A percentile compares a stretch with the other conserved stretches of the same genome.
phyloP scores from a whole-genome alignment of 1,140 invertebrate species.

The Drosophila orena region DNA sequence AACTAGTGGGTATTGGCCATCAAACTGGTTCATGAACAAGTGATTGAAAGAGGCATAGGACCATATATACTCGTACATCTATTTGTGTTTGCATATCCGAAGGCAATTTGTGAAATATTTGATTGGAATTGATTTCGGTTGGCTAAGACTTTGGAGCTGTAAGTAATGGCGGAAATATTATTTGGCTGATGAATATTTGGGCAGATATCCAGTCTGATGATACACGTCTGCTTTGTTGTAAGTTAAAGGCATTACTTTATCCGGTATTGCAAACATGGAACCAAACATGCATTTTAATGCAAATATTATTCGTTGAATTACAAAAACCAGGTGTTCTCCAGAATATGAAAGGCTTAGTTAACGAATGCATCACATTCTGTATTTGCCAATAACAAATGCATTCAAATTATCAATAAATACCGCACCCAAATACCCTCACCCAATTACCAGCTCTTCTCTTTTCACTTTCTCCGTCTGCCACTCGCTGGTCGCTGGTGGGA shows the following conservation, averaged over 20 bases:
- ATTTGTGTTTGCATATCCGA: too few species aligned
- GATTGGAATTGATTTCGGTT: neutral
- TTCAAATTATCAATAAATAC: neutral
- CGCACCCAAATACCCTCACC: neutral
- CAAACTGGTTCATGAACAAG: conserved; percentile 9
- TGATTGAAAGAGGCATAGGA: neutral
- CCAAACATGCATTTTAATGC: too few species aligned
- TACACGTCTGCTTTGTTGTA: neutral
- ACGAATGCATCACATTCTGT: neutral
- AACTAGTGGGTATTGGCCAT: conserved; percentile 38
- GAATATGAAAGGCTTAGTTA: too few species aligned
- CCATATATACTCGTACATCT: neutral
- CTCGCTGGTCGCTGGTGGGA: conserved; percentile 12
- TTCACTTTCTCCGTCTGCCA: conserved; percentile 16
- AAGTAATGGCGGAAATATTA: neutral
- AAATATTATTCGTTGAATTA: too few species aligned
- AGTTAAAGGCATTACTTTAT: too few species aligned
- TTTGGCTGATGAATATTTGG: neutral
- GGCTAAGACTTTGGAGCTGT: neutral
- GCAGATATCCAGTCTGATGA: neutral
- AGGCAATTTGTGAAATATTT: conserved; percentile 4
- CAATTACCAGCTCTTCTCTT: conserved; percentile 22
- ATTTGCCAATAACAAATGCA: neutral
- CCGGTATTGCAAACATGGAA: too few species aligned
- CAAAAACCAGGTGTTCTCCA: too few species aligned